Base-by-base conservation (phyloP, 37 sponge, comb jelly and placozoan genomes). In the Hormiphora californensis region DNA sequence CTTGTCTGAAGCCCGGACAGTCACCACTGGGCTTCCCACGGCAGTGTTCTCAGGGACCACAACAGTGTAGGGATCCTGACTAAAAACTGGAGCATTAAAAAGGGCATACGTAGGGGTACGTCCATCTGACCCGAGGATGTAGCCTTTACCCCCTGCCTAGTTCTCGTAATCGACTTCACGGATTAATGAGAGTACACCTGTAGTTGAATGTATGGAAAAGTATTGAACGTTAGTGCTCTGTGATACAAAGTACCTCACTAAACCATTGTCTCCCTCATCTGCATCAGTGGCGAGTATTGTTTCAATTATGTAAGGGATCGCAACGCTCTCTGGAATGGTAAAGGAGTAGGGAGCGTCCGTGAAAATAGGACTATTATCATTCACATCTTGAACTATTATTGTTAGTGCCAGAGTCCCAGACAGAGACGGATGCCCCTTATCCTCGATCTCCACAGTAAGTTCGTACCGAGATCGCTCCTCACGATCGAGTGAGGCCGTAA, bases 311-410 rank as follows among this genome's bases (percentile, higher is more conserved):
- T 40, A 41, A 43, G 81, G 44, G 0, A 73, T 30, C 4, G 46
- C 35, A 1, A 28, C 19, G 25, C 25, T 33, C 44, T 73, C 81
- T 36, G 3, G 32, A 0, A 73, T 46, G 23, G 40, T 33, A 36
- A 73, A 41, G n/a, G 35, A n/a, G 23, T 73, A 73, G 17, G 7
- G 2, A 36, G 40, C 44, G 40, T 73, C 28, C 9, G 40, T 46
- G 43, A 73, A 73, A n/a, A 22, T 9, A 43, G 81, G 81, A 36
- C n/a, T 7, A 33, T 73, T 73, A 21, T 73, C 81, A 41, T 73
- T 73, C 7, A 46, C 81, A 73, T 73, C 81, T 41, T 73, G 81
- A 21, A 73, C 23, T n/a, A 73, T 73, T 43, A 73, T 73, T 5
- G 38, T 41, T 22, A 73, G 28, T 4, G 8, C 25, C 1, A 73